phyloP scores from a whole-genome alignment of 2,113 vertebrate species.

The Takifugu flavidus region DNA sequence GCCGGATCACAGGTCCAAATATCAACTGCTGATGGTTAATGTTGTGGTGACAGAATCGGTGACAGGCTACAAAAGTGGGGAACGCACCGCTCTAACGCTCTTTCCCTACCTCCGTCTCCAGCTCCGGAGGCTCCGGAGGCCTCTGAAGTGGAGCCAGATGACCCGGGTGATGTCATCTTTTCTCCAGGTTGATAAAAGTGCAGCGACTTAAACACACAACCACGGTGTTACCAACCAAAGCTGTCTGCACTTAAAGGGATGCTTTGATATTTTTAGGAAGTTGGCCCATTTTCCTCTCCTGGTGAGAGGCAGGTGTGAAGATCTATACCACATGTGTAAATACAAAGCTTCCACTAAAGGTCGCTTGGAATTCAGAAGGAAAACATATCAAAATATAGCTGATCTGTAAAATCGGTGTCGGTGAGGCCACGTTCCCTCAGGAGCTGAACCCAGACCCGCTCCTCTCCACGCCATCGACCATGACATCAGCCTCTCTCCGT shows the following conservation, averaged over 20 bases:
- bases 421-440: slow-evolving; percentile 57
- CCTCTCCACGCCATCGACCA: slow-evolving; percentile 10
- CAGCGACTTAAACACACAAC: slow-evolving; percentile 17
- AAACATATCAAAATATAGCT: too few relatives aligned
- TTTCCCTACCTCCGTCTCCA: slow-evolving; percentile 19
- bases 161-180: slow-evolving; percentile 54
- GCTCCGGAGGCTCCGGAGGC: slow-evolving; percentile 32
- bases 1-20: too few relatives aligned
- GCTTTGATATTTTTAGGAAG: slow-evolving; percentile 3
- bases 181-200: slow-evolving; percentile 51
- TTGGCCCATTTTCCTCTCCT: background rate
- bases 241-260: background rate
- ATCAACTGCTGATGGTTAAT: too few relatives aligned
- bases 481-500: slow-evolving; percentile 49
- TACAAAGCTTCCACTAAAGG: too few relatives aligned
- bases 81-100: slow-evolving; percentile 2
- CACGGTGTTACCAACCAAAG: slow-evolving; percentile 2
- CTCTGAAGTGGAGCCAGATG: slow-evolving; percentile 58
- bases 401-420: slow-evolving; percentile 32
- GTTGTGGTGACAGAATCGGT: too few relatives aligned
- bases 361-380: too few relatives aligned
- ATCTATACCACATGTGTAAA: slow-evolving; percentile 5
- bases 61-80: too few relatives aligned
- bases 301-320: background rate
- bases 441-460: slow-evolving; percentile 25